Evolutionary conservation across 2,888 invertebrate genomes (phyloP).

Genomic region (Mesochorus sp.): DNA sequence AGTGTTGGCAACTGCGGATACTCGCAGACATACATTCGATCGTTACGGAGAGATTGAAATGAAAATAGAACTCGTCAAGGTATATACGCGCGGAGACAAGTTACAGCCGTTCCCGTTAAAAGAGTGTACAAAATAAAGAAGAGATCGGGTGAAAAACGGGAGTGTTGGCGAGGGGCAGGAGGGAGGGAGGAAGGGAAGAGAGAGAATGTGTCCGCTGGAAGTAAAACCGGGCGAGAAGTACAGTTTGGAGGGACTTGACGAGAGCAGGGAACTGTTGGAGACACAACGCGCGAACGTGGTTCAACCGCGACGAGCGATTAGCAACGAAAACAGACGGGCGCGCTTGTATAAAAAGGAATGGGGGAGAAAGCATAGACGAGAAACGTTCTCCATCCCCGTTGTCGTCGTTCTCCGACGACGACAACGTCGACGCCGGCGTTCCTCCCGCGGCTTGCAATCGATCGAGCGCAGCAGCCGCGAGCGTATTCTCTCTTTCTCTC

Average conservation of each 20-base stretch:
- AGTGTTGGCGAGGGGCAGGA: too few species aligned
- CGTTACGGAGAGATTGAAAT: not conserved
- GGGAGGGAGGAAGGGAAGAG: not conserved
- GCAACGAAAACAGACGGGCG: constrained; percentile 67
- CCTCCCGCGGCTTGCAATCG: constrained; percentile 58
- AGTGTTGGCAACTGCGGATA: constrained; percentile 14
- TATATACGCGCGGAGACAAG: constrained; percentile 43
- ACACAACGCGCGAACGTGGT: constrained; percentile 48
- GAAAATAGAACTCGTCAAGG: constrained; percentile 47
- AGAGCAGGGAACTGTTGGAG: constrained; percentile 41
- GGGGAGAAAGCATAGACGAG: constrained; percentile 44
- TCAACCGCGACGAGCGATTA: constrained; percentile 64
- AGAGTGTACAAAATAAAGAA: constrained; percentile 31
- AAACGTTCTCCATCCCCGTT: constrained; percentile 38
- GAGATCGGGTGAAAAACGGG: constrained; percentile 1
- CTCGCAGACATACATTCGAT: not conserved
- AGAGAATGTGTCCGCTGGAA: constrained; percentile 42
- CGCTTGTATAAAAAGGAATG: constrained; percentile 36
- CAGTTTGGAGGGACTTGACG: constrained; percentile 63
- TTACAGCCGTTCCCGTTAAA: constrained; percentile 47
- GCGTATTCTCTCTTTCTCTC: constrained; percentile 27
- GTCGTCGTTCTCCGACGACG: constrained; percentile 41
- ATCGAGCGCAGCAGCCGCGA: constrained; percentile 56
- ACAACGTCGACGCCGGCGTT: constrained; percentile 48
- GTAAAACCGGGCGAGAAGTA: constrained; percentile 44